phyloP scores from a whole-genome alignment of 2,797 vertebrate species.

The Sebastes itinus region DNA sequence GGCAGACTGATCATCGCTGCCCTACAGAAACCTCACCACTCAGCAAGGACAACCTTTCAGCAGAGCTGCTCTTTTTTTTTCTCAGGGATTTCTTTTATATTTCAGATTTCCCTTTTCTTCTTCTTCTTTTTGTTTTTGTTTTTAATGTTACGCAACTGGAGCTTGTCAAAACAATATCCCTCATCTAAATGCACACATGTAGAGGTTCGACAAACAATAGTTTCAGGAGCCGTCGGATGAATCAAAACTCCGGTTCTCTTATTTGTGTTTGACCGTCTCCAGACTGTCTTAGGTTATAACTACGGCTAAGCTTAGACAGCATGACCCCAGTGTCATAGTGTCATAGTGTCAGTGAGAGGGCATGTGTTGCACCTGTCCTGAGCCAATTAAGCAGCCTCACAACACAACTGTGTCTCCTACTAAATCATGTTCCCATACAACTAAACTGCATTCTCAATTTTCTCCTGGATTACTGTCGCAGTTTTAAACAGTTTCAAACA shows the following conservation, averaged over 20 bases:
- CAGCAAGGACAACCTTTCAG: slow-evolving; percentile 32
- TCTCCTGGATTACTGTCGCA: neutral
- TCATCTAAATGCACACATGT: neutral
- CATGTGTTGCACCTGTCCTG: slow-evolving; percentile 7
- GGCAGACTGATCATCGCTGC: slow-evolving; percentile 61
- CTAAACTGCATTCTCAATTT: neutral
- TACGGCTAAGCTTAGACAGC: neutral
- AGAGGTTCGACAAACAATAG: neutral
- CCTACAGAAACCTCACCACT: slow-evolving; percentile 49
- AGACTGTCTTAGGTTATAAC: neutral
- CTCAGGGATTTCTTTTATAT: neutral
- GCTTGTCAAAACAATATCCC: neutral
- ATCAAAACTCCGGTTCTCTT: neutral
- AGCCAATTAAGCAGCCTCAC: slow-evolving; percentile 4
- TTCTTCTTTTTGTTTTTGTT: neutral
- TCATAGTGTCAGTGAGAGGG: neutral
- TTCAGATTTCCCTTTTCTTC: neutral
- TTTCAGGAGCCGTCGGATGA: neutral
- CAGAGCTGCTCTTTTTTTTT: slow-evolving; percentile 15
- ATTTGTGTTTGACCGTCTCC: neutral
- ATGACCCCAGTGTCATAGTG: neutral
- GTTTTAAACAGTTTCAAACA: neutral
- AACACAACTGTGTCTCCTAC: neutral
- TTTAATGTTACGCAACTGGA: neutral
- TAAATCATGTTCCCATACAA: neutral